Base-by-base conservation (phyloP, 2,113 vertebrate species). In the Thalassoma bifasciatum region DNA sequence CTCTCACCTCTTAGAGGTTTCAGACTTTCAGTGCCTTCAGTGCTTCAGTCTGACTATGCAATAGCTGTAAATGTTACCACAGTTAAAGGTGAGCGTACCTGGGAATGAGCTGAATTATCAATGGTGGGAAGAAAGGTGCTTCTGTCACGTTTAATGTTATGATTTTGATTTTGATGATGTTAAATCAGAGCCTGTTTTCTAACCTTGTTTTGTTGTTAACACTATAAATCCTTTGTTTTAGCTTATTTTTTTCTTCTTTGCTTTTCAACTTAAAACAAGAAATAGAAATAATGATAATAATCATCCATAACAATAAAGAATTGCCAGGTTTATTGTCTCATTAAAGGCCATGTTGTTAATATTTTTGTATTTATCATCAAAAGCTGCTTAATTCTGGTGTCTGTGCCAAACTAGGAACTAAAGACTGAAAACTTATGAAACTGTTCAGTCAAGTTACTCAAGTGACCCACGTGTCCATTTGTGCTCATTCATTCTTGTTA, bases 391-490 rank as follows among this genome's bases (percentile, higher is more conserved):
- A 37, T 49, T 42, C 56, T 63, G 66, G 52, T 76, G 37, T 71
- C 14, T 2, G 73, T 81, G 73, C 66, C 82, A 79, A 75, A 71
- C 14, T 54, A 21, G 79, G 77, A 75, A 71, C 14, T 54, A 21
- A 24, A 72, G 57, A 75, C 53, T 88, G 42, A 73, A 77, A 72
- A 76, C 49, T 53, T 63, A 66, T 67, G n/a, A 51, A 8, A 60
- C 40, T 2, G 1, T 40, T 59, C 65, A 61, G 67, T 71, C 37
- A 57, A 16, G 23, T 24, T 6, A 38, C 50, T 63, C 30, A 10
- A 70, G 6, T 30, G 6, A 30, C 30, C 40, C 21, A 30, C 26
- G 30, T 74, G 46, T 50, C 36, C 12, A 10, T 40, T 19, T 70
- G 59, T 61, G 11, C 26, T 21, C 47, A 42, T 53, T 10, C 70